Conservation (phyloP, 2,797 vertebrate genomes). For the Iguana delicatissima region DNA sequence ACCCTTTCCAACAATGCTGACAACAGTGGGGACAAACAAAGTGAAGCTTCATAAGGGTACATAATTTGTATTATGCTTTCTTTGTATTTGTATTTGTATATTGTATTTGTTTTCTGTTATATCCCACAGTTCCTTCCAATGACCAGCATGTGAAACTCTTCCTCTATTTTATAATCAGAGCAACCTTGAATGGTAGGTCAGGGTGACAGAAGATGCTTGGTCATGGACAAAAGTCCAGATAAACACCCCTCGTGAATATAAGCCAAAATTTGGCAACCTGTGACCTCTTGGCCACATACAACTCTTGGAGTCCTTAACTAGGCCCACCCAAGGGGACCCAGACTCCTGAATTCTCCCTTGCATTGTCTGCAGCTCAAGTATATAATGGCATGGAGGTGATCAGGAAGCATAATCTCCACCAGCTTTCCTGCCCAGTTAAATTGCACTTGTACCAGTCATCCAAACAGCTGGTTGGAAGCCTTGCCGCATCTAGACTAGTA, state of each 20-base stretch:
- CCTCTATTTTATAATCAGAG: no score
- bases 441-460: not conserved
- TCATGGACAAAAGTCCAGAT: not conserved
- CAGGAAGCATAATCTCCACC: not conserved
- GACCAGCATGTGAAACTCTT: no score
- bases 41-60: not conserved
- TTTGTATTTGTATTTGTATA: no score
- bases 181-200: no score
- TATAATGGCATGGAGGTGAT: not conserved
- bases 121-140: no score
- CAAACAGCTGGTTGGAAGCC: not conserved
- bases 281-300: not conserved
- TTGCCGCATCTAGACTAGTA: no score
- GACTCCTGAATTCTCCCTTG: not conserved
- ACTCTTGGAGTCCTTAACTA: not conserved
- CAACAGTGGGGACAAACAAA: not conserved
- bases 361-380: not conserved
- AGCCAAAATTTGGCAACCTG: not conserved
- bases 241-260: not conserved
- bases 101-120: no score
- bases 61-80: no score
- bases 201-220: no score
- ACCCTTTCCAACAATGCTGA: not conserved
- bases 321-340: not conserved
- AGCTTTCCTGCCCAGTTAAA: not conserved